Base-by-base conservation (phyloP, 2,113 vertebrate genomes). In the Smithornis capensis region DNA sequence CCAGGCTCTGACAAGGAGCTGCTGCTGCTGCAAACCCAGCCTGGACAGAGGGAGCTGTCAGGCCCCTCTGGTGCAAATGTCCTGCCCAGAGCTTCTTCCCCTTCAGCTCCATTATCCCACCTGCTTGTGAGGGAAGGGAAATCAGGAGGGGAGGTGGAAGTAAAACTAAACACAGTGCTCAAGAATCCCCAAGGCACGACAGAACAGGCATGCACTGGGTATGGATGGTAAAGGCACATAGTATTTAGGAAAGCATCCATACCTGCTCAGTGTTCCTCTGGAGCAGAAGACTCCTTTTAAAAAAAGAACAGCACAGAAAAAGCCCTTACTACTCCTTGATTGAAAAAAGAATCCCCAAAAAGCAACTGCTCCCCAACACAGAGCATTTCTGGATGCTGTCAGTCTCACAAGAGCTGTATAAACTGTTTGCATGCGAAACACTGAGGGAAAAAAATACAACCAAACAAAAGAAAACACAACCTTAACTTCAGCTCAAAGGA, bases 21-120 rank as follows among this genome's bases (percentile, higher is more conserved):
- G 56, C 65, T 59, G 38, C 65, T 73, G 76, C 76, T 59, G 52
- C 65, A 42, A 67, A 23, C n/a, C 12, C 85, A 59, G 69, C 10
- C 42, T 0, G 0, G 12, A 15, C 67, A 50, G 12, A 0, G 1
- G 49, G 27, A 79, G 56, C 86, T 59, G 31, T 5, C 19, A 33
- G 27, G 8, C 4, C 38, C 8, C 42, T 38, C 35, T 33, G 22
- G 22, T 22, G 29, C 73, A 44, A 29, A n/a, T 18, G 11, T 9
- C 65, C 45, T 40, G 49, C n/a, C 60, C 76, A 70, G 27, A 40
- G 44, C 40, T 21, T 21, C 3, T 24, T 45, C 28, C 7, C 10
- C 49, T 86, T 56, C 91, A 10, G 24, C 21, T 57, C 35, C 37
- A 52, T 24, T 59, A 18, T 13, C 44, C 38, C 42, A 10, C 27